phyloP scores from a whole-genome alignment of 2,113 vertebrate species.

The Anguilla rostrata region DNA sequence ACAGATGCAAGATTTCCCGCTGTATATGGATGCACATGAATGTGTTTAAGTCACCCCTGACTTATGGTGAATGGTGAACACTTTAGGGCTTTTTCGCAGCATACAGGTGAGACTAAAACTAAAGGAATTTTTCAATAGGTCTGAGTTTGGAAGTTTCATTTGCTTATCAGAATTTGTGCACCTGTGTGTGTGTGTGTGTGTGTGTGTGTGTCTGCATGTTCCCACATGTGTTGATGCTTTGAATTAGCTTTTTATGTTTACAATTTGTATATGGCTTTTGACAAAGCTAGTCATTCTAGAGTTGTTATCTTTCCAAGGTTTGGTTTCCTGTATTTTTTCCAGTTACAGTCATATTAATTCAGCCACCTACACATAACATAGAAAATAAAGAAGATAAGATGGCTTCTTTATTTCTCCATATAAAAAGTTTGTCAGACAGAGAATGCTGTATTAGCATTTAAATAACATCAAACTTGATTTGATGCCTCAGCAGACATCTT shows the following conservation, averaged over 20 bases:
- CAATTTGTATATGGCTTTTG: constrained; percentile 37
- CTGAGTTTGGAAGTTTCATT: not conserved
- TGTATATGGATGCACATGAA: not conserved
- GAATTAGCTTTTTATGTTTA: constrained; percentile 10
- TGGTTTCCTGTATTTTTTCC: constrained; percentile 33
- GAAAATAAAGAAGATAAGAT: constrained; percentile 40
- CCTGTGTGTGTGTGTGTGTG: not conserved
- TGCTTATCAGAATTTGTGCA: not conserved
- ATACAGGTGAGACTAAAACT: not conserved
- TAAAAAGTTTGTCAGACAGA: constrained; percentile 34
- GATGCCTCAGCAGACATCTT: constrained; percentile 46
- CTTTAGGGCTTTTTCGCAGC: no score
- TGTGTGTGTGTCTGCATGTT: constrained; percentile 56
- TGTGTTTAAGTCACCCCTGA: not conserved
- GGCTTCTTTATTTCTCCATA: constrained; percentile 42
- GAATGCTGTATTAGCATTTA: constrained; percentile 57
- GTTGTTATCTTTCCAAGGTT: constrained; percentile 38
- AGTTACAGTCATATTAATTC: constrained; percentile 42
- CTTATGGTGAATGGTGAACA: not conserved
- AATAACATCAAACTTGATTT: constrained; percentile 50
- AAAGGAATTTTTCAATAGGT: not conserved
- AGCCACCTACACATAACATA: constrained; percentile 37
- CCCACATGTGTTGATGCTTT: not conserved
- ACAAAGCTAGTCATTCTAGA: constrained; percentile 38
- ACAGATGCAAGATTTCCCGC: not conserved